These are phyloP conservation scores for Lasaia peninsularis DNA, from an alignment of 1,140 invertebrate species.

Conservation along the genomic window DNA sequence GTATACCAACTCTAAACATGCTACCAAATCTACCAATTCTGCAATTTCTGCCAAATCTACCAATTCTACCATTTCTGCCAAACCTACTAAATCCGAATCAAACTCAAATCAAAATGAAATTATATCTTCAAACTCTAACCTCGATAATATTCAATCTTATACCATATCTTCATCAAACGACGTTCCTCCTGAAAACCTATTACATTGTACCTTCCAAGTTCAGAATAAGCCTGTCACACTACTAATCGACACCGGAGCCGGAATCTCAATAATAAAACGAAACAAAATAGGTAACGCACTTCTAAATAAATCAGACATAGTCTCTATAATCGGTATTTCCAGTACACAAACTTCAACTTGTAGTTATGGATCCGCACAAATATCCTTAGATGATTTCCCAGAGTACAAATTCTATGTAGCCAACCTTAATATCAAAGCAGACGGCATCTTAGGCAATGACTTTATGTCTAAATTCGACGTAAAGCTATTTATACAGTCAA, in stretches of 20 bases:
- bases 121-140: too few relatives aligned
- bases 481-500: slow-evolving; percentile 31
- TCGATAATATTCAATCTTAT: not conserved
- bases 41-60: too few relatives aligned
- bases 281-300: slow-evolving; percentile 15
- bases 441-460: slow-evolving; percentile 38
- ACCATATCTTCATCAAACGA: not conserved
- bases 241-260: slow-evolving; percentile 17
- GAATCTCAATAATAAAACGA: slow-evolving; percentile 15
- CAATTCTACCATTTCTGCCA: too few relatives aligned
- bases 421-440: slow-evolving; percentile 31
- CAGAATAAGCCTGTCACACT: slow-evolving; percentile 16
- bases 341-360: slow-evolving; percentile 8
- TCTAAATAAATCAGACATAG: slow-evolving; percentile 15
- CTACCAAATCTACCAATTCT: too few relatives aligned
- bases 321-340: slow-evolving; percentile 19
- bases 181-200: not conserved
- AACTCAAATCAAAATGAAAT: too few relatives aligned
- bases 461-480: slow-evolving; percentile 35
- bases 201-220: slow-evolving; percentile 14
- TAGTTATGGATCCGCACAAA: slow-evolving; percentile 21
- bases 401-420: slow-evolving; percentile 31
- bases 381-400: slow-evolving; percentile 31
- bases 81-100: too few relatives aligned
- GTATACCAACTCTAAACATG: too few relatives aligned